Conservation (phyloP, 35 echinoderm and acorn worm genomes). For the Ptychodera flava region DNA sequence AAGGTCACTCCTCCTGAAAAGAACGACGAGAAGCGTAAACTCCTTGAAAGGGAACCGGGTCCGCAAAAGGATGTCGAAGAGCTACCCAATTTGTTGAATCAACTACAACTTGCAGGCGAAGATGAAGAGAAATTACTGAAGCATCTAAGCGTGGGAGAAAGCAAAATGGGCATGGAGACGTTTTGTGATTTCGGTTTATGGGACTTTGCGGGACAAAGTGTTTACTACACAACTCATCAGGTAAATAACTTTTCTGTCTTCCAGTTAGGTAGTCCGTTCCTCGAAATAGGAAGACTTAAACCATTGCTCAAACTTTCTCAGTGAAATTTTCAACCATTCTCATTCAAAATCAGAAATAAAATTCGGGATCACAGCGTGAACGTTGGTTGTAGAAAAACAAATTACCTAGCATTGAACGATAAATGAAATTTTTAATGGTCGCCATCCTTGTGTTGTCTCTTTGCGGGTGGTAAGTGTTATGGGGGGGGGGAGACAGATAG, state of each 20-base stretch:
- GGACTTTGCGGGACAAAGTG: neutral
- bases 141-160: neutral
- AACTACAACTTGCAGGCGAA: neutral
- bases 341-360: too few species aligned
- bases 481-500: too few species aligned
- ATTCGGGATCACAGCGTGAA: too few species aligned
- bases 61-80: neutral
- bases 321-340: too few species aligned
- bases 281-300: too few species aligned
- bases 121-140: neutral
- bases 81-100: neutral
- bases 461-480: too few species aligned
- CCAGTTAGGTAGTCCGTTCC: too few species aligned
- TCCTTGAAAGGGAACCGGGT: neutral
- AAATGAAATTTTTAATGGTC: too few species aligned
- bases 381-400: too few species aligned
- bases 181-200: neutral
- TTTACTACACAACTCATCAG: neutral
- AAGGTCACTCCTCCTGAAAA: neutral
- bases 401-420: too few species aligned
- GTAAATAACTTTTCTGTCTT: neutral
- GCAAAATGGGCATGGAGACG: neutral
- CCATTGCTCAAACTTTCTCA: too few species aligned
- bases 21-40: neutral
- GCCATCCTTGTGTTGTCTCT: too few species aligned